These are phyloP conservation scores for Esox masquinongy DNA, from an alignment of 2,797 vertebrate genomes.

Conservation along the genomic window DNA sequence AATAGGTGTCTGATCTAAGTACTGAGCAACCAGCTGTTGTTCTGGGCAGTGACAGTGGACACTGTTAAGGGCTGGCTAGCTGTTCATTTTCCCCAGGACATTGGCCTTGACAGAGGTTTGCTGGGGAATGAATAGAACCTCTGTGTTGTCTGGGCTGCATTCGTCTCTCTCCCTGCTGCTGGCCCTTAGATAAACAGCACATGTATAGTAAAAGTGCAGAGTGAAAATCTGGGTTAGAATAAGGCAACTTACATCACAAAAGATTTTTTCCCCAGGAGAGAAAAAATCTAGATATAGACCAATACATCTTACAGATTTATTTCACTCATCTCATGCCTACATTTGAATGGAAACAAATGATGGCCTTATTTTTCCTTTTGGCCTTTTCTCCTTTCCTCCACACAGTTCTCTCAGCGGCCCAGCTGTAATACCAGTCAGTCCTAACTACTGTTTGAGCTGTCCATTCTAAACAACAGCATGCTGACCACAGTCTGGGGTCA, in stretches of 20 bases:
- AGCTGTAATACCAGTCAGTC: not conserved
- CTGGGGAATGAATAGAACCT: conserved; percentile 67
- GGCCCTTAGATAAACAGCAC: conserved; percentile 59
- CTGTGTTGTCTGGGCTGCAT: conserved; percentile 56
- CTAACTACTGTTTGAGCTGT: not conserved
- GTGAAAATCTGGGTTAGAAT: conserved; percentile 42
- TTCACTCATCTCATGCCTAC: not conserved
- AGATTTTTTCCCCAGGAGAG: conserved; percentile 16
- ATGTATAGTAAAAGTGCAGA: conserved; percentile 38
- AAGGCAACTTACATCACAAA: conserved; percentile 36
- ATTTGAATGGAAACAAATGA: not conserved
- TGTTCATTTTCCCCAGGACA: conserved; percentile 51
- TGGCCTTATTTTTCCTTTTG: not conserved
- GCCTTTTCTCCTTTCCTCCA: not conserved
- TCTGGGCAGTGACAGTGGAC: conserved; percentile 31
- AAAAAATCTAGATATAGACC: conserved; percentile 9
- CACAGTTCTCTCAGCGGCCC: not conserved
- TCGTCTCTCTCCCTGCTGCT: conserved; percentile 44
- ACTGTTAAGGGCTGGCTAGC: conserved; percentile 30
- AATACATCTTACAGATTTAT: not conserved
- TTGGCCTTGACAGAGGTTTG: conserved; percentile 46
- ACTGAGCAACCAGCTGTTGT: not conserved
- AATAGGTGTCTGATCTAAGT: not conserved
- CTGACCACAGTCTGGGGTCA: not conserved
- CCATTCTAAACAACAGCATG: not conserved